These are phyloP conservation scores for Macaria liturata DNA, from an alignment of 2,888 invertebrate genomes.

Conservation along the genomic window DNA sequence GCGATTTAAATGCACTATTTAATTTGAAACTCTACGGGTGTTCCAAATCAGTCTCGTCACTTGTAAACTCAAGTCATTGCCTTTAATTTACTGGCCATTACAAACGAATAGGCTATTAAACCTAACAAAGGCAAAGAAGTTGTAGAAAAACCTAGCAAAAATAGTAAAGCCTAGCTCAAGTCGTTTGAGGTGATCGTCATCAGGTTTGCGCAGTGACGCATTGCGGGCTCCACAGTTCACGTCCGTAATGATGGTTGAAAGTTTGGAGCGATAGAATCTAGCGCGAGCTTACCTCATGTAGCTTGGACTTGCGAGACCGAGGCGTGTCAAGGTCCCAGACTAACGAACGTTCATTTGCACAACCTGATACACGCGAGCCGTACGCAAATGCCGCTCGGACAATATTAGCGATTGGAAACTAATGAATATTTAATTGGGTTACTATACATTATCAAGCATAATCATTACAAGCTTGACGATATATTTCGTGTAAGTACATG, in stretches of 20 bases:
- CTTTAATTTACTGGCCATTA: too few species aligned
- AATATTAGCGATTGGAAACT: neutral
- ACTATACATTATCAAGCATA: too few species aligned
- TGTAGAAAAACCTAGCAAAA: too few species aligned
- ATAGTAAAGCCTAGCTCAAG: too few species aligned
- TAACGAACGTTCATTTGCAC: slow-evolving; percentile 50
- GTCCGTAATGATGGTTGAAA: slow-evolving; percentile 32
- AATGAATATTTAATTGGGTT: too few species aligned
- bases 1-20: too few species aligned
- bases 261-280: slow-evolving; percentile 37
- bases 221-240: slow-evolving; percentile 26
- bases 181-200: slow-evolving; percentile 5
- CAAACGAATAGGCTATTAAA: too few species aligned
- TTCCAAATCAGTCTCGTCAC: too few species aligned
- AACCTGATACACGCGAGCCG: slow-evolving; percentile 32
- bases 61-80: too few species aligned
- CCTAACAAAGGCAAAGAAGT: too few species aligned
- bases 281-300: slow-evolving; percentile 40
- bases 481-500: too few species aligned
- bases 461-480: neutral
- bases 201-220: slow-evolving; percentile 13
- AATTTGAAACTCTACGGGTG: too few species aligned
- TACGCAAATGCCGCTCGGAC: slow-evolving; percentile 22
- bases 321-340: slow-evolving; percentile 56
- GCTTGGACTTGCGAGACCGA: slow-evolving; percentile 40